Evolutionary conservation across 2,797 vertebrate genomes (phyloP), one percentile per base, ranked within the genome.

Genomic region (Cirrhinus mrigala): DNA sequence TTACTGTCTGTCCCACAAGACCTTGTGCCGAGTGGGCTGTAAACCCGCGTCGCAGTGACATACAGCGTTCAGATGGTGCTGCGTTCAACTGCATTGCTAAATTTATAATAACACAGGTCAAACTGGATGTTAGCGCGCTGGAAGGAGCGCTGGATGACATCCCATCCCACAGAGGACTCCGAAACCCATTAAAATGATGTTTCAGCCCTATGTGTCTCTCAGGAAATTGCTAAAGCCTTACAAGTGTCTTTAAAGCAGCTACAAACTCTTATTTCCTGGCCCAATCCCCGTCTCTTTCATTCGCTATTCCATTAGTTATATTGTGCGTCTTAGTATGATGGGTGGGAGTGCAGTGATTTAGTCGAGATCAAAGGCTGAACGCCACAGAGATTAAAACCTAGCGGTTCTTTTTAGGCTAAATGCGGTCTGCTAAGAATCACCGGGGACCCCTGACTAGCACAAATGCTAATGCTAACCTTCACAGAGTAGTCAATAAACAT

Each of bases 401-500:
- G 64, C 16, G 37, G 70, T n/a, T 29, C 24, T 75, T 76, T 71
- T 86, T 75, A 78, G 79, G 74, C 62, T 88, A 79, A 87, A 71
- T 29, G 20, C 0, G 46, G 62, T 69, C 33, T 20, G 71, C 27
- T 16, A 56, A 54, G 62, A 85, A 81, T 89, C 83, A 66, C 71
- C 18, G 48, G 52, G 44, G 64, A 69, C 75, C 58, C 24, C 44
- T 60, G 82, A 68, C 54, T 83, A 87, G 82, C 29, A 1, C 29
- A 27, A 48, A 76, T 76, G 74, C 80, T 80, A 83, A 84, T 20
- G 44, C 81, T 89, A 84, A 77, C 68, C 83, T 75, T 86, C 77
- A 71, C 82, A 87, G 70, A 80, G 70, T 79, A 66, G 86, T 89
- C 86, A 85, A 89, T 90, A 83, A 89, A 62, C 52, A 62, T 60